Base-by-base conservation (phyloP, 2,113 vertebrate genomes). In the Esox niger region DNA sequence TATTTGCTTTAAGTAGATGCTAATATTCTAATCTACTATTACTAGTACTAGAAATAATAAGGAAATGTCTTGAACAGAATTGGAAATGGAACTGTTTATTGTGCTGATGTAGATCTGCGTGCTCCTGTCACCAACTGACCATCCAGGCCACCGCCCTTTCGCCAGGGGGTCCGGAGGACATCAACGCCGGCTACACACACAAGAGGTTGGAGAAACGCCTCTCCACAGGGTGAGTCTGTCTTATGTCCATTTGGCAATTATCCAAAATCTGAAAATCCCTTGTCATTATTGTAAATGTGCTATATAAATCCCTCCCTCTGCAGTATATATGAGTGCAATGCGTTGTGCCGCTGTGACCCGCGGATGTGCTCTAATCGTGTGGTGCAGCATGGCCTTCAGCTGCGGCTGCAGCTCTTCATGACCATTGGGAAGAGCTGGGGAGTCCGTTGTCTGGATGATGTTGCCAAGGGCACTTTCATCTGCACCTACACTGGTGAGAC, bases 361-460 rank as follows among this genome's bases (percentile, higher is more conserved):
- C 88, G 91, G 77, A 91, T 94, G 90, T 96, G 95, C 83, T 91
- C 86, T 30, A 95, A 95, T 70, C 90, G 94, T 21, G 56, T 95
- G 90, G 94, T 95, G 0, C 95, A 96, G n/a, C 95, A 95, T 0
- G 94, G 95, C 3, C 90, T 94, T 0, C 94, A 95, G 62, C 91
- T 95, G 57, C 78, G 93, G 0, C 91, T 96, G 32, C 92, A 96
- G 87, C 80, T 96, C 0, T 95, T 95, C 87, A 95, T 94, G 88
- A 95, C 94, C 0, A 92, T 93, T 80, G 93, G 93, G 88, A 95
- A 94, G 52, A 94, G 94, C 2, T 96, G 95, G 94, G 95, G 95
- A 52, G 93, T 96, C 32, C 93, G 94, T 62, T 94, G 94, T 84
- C 82, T 93, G 3, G 95, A 95, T 0, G 94, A 95, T 11, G 91